Evolutionary conservation across 2,113 vertebrate genomes (phyloP).

Genomic region (Channa argus): DNA sequence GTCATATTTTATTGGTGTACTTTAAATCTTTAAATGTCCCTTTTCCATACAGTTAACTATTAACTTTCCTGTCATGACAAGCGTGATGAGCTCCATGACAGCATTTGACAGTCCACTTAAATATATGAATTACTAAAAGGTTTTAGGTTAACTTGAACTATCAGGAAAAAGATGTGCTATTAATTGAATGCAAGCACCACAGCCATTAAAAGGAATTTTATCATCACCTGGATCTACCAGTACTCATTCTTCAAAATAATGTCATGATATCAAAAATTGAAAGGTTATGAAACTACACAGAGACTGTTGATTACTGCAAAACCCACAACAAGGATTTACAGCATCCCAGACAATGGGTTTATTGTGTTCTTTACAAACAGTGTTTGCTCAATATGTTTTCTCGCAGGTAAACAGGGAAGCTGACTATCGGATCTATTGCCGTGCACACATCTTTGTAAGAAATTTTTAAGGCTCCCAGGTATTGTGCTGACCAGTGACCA

Average conservation of each 20-base stretch:
- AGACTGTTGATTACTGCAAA: constrained; percentile 45
- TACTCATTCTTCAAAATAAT: background rate
- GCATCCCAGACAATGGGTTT: constrained; percentile 1
- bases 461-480: background rate
- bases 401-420: background rate
- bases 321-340: constrained; percentile 31
- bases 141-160: background rate
- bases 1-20: constrained; percentile 8
- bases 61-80: background rate
- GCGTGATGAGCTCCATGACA: constrained; percentile 8
- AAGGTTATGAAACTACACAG: constrained; percentile 26
- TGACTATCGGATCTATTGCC: constrained; percentile 2
- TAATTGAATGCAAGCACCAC: too few relatives aligned
- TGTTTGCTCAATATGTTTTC: background rate
- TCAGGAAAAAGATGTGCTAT: background rate
- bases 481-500: background rate
- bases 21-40: background rate
- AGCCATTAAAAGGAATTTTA: background rate
- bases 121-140: background rate
- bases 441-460: background rate
- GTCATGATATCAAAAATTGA: background rate
- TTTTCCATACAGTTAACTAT: background rate
- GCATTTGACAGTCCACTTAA: constrained; percentile 5
- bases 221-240: constrained; percentile 1
- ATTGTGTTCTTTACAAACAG: constrained; percentile 23